phyloP scores from a whole-genome alignment of 2,888 invertebrate species.

The Sympetrum striolatum region DNA sequence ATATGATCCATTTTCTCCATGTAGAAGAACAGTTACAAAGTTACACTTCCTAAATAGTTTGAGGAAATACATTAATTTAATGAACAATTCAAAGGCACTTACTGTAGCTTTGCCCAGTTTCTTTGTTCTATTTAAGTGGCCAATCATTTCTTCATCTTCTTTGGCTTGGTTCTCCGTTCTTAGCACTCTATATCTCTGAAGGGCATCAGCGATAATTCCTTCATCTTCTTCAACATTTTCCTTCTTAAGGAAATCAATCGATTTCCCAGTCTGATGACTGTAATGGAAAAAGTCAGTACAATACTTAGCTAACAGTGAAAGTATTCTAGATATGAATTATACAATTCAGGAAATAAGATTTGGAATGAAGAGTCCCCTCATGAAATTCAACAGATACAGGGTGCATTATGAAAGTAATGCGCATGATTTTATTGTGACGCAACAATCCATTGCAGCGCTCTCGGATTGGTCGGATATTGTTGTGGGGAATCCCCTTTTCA shows the following conservation, averaged over 20 bases:
- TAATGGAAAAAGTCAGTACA: conserved; percentile 46
- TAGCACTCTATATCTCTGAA: not conserved
- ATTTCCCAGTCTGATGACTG: conserved; percentile 65
- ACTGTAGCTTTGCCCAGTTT: not conserved
- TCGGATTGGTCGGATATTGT: no score
- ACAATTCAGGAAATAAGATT: no score
- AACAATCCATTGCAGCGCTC: no score
- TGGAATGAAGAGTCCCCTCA: no score
- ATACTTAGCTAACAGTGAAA: not conserved
- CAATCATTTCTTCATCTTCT: not conserved
- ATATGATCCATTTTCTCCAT: no score
- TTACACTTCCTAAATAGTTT: no score
- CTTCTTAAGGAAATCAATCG: conserved; percentile 62
- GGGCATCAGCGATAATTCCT: not conserved
- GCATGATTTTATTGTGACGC: no score
- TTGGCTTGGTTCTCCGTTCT: not conserved
- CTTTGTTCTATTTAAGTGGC: not conserved
- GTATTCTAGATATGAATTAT: not conserved
- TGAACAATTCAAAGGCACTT: not conserved
- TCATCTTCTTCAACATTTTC: conserved; percentile 61
- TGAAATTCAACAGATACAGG: not conserved
- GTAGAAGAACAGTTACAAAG: no score
- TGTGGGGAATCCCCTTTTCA: no score
- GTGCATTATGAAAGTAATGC: no score
- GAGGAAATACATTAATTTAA: not conserved